Base-by-base conservation (phyloP, 2,797 vertebrate genomes). In the Acrossocheilus wenchowensis region DNA sequence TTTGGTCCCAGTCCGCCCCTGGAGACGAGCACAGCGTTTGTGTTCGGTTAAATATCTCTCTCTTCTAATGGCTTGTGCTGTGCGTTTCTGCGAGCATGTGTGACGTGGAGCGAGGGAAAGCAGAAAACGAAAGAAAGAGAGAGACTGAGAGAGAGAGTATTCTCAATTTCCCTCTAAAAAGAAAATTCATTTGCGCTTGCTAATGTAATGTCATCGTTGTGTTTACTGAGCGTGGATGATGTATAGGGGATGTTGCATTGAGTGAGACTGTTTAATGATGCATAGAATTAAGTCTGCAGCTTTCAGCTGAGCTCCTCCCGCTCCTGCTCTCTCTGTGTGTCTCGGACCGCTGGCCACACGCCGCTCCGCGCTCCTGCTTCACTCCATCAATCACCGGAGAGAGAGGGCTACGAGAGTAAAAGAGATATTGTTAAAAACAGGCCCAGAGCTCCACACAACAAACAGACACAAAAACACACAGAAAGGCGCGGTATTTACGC, bases 81-180 rank as follows among this genome's bases (percentile, higher is more conserved):
- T 89, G 86, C 89, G 92, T 83, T 93, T 94, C 92, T 92, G 93
- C 86, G 36, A 91, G 93, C 17, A 69, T 89, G 91, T 88, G 86
- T 87, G 84, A 84, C 45, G 68, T 81, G 57, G 74, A 74, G 60
- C 71, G 91, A 93, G 89, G 93, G 92, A 93, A 93, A 92, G 93
- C 91, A 92, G 90, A 93, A 95, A 95, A 95, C 92, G 92, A 88
- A 93, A 93, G 94, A 92, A 93, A 94, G 91, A 3, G 34, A 36
- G 34, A 36, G 91, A 93, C 26, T 26, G 94, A 92, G 94, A 92
- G 92, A 92, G 92, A 94, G 96, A 96, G 96, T 96, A 97, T 97
- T 97, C 97, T 97, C 97, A 97, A 97, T 98, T 97, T 97, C 97
- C 97, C 97, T 97, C 97, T 97, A 97, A 97, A 97, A 98, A 97